Evolutionary conservation across 1,140 invertebrate species (phyloP).

Genomic region (Achroia grisella): DNA sequence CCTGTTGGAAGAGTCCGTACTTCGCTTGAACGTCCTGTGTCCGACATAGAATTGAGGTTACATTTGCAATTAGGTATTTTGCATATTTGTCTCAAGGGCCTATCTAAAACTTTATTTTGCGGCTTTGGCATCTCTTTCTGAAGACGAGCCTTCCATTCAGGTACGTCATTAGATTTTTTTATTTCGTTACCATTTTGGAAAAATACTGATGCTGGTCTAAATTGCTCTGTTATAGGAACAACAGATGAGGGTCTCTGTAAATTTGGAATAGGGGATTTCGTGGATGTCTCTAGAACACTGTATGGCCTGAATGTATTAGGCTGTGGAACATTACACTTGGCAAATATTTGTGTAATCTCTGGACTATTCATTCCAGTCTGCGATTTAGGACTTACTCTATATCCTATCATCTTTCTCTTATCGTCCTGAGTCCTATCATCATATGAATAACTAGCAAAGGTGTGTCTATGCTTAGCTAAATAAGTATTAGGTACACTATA

Average conservation of each 20-base stretch:
- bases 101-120: conserved; percentile 32
- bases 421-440: conserved; percentile 42
- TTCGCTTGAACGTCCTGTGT: conserved; percentile 39
- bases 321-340: conserved; percentile 28
- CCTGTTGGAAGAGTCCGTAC: conserved; percentile 42
- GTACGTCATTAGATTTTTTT: conserved; percentile 37
- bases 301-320: conserved; percentile 48
- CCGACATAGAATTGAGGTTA: conserved; percentile 29
- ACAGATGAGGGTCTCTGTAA: conserved; percentile 54
- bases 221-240: conserved; percentile 51
- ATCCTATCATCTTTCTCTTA: no score
- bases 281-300: conserved; percentile 52
- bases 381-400: conserved; percentile 32
- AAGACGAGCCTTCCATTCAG: conserved; percentile 51
- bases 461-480: conserved; percentile 40
- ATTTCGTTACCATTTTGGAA: conserved; percentile 38
- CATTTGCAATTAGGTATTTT: conserved; percentile 65
- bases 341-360: conserved; percentile 33
- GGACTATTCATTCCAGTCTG: conserved; percentile 36
- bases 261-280: conserved; percentile 39
- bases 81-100: conserved; percentile 45
- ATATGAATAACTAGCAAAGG: conserved; percentile 38
- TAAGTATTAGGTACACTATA: conserved; percentile 48
- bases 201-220: conserved; percentile 54
- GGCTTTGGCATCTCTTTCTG: conserved; percentile 43